Base-by-base conservation (phyloP, 2,113 vertebrate species). In the Apus apus region DNA sequence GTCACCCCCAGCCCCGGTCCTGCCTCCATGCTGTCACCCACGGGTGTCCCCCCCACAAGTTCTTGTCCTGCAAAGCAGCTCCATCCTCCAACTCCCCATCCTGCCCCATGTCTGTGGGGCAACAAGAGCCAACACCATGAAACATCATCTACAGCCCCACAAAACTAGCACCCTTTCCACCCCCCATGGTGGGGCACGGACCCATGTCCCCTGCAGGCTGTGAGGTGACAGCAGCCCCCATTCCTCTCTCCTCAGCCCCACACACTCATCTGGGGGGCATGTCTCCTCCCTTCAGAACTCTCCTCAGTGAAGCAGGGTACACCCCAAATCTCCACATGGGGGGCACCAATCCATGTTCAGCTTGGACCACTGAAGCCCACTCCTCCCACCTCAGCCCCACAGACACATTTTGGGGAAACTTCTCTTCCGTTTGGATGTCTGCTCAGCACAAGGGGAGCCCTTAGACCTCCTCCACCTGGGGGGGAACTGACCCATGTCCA, bases 1-100 rank as follows among this genome's bases (percentile, higher is more conserved):
- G 87, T 82, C 81, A 90, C 65, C 89, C 88, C 56, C 68, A 85
- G 27, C 48, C 61, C 75, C 0, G 0, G 65, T 54, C 30, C 27
- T 71, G 45, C 11, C 26, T 58, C 51, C 57, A 56, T 0, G 0
- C 36, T 29, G 53, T 54, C 85, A 80, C 34, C 62, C 6, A 0
- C 14, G 50, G 32, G 23, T 38, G 18, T 11, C n/a, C 5, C 11
- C 53, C 36, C 13, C 4, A 18, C 7, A 15, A 50, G 17, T 45
- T 73, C 65, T 40, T 43, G 30, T 26, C 1, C 0, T 25, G 78
- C 76, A n/a, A 3, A 87, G 17, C 48, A 45, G 82, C 48, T 67
- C 65, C 70, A 34, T 13, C 20, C 6, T 15, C 22, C 6, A 4
- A 43, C 8, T 8, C 12, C 25, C 3, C 0, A 0, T 25, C 38